These are phyloP conservation scores for Sebastes itinus DNA, from an alignment of 2,797 vertebrate species.

Conservation along the genomic window DNA sequence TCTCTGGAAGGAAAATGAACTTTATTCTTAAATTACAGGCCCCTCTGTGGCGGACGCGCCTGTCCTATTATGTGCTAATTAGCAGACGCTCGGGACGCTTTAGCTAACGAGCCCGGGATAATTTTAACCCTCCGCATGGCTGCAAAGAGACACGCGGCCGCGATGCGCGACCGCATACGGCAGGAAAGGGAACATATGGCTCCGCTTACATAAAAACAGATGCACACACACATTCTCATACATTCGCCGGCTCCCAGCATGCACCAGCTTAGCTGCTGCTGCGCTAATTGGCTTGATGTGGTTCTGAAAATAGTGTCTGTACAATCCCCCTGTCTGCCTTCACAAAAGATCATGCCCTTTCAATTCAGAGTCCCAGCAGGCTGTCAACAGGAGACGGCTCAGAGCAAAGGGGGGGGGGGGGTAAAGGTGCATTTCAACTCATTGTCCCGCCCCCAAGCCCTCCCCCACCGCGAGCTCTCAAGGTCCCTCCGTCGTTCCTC, in stretches of 20 bases:
- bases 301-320: constrained; percentile 72
- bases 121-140: constrained; percentile 73
- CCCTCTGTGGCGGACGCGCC: constrained; percentile 67
- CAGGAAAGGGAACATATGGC: constrained; percentile 62
- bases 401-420: constrained; percentile 25
- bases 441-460: neutral
- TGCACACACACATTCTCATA: constrained; percentile 16
- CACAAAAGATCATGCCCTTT: constrained; percentile 75
- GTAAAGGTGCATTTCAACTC: constrained; percentile 55
- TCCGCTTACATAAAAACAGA: constrained; percentile 46
- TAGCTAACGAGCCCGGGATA: constrained; percentile 78
- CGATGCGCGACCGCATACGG: constrained; percentile 36
- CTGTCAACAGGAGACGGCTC: constrained; percentile 50
- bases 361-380: constrained; percentile 66
- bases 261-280: constrained; percentile 66
- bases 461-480: too few species aligned
- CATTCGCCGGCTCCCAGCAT: constrained; percentile 57
- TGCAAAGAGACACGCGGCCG: constrained; percentile 44
- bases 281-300: constrained; percentile 80
- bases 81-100: constrained; percentile 76
- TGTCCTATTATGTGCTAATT: constrained; percentile 83
- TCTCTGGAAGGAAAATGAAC: constrained; percentile 72
- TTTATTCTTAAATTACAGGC: constrained; percentile 77
- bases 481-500: too few species aligned
- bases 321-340: constrained; percentile 65